phyloP scores from a whole-genome alignment of 2,888 invertebrate genomes.

The Hydriomena furcata region DNA sequence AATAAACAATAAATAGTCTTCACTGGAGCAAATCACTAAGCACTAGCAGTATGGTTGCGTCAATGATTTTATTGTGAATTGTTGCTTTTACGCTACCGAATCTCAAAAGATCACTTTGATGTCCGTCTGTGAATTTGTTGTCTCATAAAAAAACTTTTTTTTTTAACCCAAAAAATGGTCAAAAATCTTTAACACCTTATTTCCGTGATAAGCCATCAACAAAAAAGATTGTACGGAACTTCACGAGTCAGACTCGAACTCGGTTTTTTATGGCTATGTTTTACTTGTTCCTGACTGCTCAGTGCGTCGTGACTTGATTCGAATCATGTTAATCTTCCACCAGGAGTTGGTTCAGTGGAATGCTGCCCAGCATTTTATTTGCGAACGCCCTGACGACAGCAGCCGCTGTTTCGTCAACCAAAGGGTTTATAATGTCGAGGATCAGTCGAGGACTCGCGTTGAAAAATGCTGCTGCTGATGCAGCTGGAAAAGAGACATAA shows the following conservation, averaged over 20 bases:
- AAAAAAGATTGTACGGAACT: too few species aligned
- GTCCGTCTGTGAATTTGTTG: too few species aligned
- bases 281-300: too few species aligned
- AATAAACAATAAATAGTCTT: neutral
- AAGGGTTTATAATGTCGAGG: slow-evolving; percentile 87
- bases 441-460: slow-evolving; percentile 86
- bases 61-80: too few species aligned
- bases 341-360: slow-evolving; percentile 84
- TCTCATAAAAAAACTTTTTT: too few species aligned
- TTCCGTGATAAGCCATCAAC: too few species aligned
- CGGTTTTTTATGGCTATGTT: too few species aligned
- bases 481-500: slow-evolving; percentile 78
- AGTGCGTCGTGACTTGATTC: neutral
- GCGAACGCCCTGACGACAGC: slow-evolving; percentile 84
- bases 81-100: too few species aligned
- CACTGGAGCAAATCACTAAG: neutral
- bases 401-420: slow-evolving; percentile 86
- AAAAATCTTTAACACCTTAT: too few species aligned
- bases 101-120: too few species aligned
- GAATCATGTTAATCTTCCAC: slow-evolving; percentile 47
- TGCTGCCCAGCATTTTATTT: slow-evolving; percentile 82
- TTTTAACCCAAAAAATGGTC: too few species aligned
- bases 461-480: slow-evolving; percentile 87
- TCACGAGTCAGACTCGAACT: too few species aligned
- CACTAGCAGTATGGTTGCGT: neutral